Conservation (phyloP, 2,888 invertebrate genomes). For the Thecophora atra region DNA sequence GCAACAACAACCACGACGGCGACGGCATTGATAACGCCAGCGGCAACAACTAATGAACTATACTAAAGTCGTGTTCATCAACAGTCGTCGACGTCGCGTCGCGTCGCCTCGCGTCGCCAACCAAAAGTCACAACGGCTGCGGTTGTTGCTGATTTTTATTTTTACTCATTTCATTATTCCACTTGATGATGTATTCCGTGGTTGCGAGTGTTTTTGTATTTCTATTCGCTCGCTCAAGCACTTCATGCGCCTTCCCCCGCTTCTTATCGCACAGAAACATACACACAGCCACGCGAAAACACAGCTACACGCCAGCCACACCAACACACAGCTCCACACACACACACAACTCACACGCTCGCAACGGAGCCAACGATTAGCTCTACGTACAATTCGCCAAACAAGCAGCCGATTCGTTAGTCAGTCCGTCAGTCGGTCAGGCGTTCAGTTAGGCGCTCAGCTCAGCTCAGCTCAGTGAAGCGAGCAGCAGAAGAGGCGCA, state of each 20-base stretch:
- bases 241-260: constrained; percentile 52
- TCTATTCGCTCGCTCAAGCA: constrained; percentile 44
- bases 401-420: constrained; percentile 9
- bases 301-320: background rate
- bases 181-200: constrained; percentile 40
- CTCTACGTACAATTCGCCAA: constrained; percentile 44
- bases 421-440: constrained; percentile 20
- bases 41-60: constrained; percentile 6
- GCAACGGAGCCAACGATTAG: constrained; percentile 33
- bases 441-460: constrained; percentile 29
- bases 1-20: constrained; percentile 24
- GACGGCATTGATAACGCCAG: constrained; percentile 27
- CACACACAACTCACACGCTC: constrained; percentile 8
- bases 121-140: constrained; percentile 37
- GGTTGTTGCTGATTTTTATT: constrained; percentile 28
- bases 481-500: constrained; percentile 48
- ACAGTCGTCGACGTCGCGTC: constrained; percentile 39
- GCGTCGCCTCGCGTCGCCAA: constrained; percentile 42
- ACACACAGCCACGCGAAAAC: background rate
- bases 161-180: constrained; percentile 21
- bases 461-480: constrained; percentile 41
- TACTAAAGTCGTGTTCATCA: constrained; percentile 41
- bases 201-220: constrained; percentile 15
- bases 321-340: constrained; percentile 38
- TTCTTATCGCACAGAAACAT: constrained; percentile 49